Evolutionary conservation across 1,140 invertebrate genomes (phyloP), one percentile per base, ranked within the genome.

Genomic region (Episyrphus balteatus): DNA sequence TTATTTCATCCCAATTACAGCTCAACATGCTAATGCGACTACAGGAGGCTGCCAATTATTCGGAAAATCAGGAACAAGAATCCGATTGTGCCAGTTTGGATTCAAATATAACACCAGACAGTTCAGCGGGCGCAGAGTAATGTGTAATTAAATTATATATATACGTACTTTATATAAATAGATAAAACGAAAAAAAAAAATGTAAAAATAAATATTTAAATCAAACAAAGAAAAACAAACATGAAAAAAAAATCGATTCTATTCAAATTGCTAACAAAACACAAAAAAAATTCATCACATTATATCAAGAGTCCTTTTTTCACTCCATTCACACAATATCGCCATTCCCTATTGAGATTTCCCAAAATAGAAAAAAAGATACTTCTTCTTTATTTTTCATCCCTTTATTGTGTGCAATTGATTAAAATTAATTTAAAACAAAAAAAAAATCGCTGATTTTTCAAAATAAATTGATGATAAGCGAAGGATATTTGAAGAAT

Each of bases 11-110:
- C 46, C 77, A 76, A 6, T 14, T 34, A 1, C 70, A 91, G 85
- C 73, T 94, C 49, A 95, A 92, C 58, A 95, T 94, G 91, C 67
- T 95, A 58, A 92, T 92, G 88, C 79, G 88, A 51, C 77, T 96
- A 39, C 91, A 94, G 74, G 91, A 94, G 73, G 91, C 90, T 12
- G 90, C 90, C 41, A 92, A 89, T 72, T 92, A 90, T 69, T 84
- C 84, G 50, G 86, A 84, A 61, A 83, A 85, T 44, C 84, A 86
- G 69, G 86, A 82, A 56, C 86, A 88, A 60, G 86, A 90, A 61
- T 85, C 82, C 0, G 86, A 90, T 59, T 84, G 82, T 50, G 83
- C 84, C 19, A 88, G 82, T 61, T 67, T 84, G 54, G 83, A 85
- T 62, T 84, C 81, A 34, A 82, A 80, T 71, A 69, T 81, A 50